Evolutionary conservation across 2,888 invertebrate genomes (phyloP).

Genomic region (Nephrotoma guestfalica): DNA sequence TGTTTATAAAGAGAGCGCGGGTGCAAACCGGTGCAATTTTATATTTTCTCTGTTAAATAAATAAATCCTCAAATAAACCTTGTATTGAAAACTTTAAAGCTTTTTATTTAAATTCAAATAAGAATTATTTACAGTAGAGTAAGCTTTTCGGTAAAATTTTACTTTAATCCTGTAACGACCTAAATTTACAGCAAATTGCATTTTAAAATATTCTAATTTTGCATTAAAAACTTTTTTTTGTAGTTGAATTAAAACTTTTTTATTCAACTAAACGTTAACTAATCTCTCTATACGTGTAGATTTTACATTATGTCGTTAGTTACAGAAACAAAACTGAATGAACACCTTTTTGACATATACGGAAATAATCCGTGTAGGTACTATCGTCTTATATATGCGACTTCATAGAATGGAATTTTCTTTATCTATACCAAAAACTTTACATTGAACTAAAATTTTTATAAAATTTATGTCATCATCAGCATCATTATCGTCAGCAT

Average conservation of each 20-base stretch:
- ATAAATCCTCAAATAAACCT: neutral
- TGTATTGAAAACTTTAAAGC: too few species aligned
- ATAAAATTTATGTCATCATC: neutral
- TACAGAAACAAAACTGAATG: neutral
- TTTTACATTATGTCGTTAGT: neutral
- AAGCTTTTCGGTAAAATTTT: too few species aligned
- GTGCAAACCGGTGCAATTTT: neutral
- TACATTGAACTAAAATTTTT: neutral
- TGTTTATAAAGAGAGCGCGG: neutral
- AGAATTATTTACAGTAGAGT: too few species aligned
- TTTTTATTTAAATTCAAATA: too few species aligned
- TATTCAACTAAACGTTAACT: neutral
- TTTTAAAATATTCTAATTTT: neutral
- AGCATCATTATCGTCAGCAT: neutral
- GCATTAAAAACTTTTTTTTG: neutral
- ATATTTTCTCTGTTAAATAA: neutral
- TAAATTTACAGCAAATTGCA: neutral
- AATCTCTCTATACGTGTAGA: neutral
- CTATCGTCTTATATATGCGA: too few species aligned
- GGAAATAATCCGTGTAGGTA: neutral
- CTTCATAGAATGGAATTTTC: neutral
- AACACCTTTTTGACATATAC: neutral
- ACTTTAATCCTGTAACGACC: neutral
- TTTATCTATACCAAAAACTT: neutral
- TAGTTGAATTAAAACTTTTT: neutral